phyloP scores from a whole-genome alignment of 1,140 invertebrate genomes.

The Neuroterus valhalla region DNA sequence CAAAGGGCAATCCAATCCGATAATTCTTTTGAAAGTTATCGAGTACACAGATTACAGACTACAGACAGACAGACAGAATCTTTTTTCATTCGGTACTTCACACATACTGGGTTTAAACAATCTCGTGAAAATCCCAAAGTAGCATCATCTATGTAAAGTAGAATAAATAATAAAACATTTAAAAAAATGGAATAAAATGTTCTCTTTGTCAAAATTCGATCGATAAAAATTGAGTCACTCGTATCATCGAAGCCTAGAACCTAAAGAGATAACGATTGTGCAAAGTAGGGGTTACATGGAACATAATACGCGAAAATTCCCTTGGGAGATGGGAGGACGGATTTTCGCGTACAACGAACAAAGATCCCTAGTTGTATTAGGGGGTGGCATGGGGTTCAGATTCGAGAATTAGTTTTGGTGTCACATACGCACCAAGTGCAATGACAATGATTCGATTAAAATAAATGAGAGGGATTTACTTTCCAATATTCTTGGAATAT shows the following conservation, averaged over 20 bases:
- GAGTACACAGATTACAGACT: too few relatives aligned
- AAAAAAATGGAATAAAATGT: background rate
- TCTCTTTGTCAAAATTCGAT: background rate
- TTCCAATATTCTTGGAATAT: background rate
- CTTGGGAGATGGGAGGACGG: slow-evolving; percentile 56
- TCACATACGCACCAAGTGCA: slow-evolving; percentile 34
- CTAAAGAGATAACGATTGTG: slow-evolving; percentile 70
- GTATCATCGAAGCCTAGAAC: slow-evolving; percentile 43
- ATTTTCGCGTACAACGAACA: slow-evolving; percentile 55
- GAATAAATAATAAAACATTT: background rate
- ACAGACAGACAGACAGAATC: too few relatives aligned
- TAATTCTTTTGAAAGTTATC: too few relatives aligned
- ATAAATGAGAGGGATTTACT: background rate
- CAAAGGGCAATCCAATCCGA: too few relatives aligned
- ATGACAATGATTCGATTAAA: slow-evolving; percentile 47
- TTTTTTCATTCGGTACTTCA: too few relatives aligned
- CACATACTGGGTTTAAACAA: too few relatives aligned
- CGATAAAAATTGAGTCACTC: slow-evolving; percentile 48
- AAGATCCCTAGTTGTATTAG: slow-evolving; percentile 47
- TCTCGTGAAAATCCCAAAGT: too few relatives aligned
- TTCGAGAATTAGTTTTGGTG: slow-evolving; percentile 52
- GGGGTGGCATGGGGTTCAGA: slow-evolving; percentile 44
- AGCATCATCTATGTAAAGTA: too few relatives aligned
- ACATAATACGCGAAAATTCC: slow-evolving; percentile 66
- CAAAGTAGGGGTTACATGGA: slow-evolving; percentile 57